phyloP scores from a whole-genome alignment of 1,140 invertebrate genomes.

The Orchestia grillus region DNA sequence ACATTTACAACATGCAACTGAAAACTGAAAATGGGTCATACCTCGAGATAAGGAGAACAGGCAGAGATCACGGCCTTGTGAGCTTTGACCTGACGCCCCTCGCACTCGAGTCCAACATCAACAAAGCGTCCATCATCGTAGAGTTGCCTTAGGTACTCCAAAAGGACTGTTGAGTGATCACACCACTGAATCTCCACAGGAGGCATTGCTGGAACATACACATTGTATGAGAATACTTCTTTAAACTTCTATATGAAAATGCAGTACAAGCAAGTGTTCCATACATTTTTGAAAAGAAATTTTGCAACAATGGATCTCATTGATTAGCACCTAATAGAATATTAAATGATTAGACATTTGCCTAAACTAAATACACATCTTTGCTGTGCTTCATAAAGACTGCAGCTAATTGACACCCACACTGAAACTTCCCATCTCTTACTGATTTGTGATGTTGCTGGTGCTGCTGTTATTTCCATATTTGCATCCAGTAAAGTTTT shows the following conservation, averaged over 20 bases:
- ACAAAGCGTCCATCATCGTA: conserved; percentile 68
- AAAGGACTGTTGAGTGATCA: conserved; percentile 65
- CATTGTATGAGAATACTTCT: background rate
- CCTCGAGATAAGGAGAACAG: conserved; percentile 67
- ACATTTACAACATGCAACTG: background rate
- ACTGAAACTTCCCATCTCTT: too few relatives aligned
- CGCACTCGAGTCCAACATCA: conserved; percentile 67
- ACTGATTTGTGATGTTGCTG: too few relatives aligned
- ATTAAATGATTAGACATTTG: too few relatives aligned
- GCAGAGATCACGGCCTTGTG: conserved; percentile 68
- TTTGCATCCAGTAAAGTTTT: too few relatives aligned
- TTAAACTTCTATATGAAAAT: background rate
- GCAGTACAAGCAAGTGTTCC: too few relatives aligned
- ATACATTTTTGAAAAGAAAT: too few relatives aligned
- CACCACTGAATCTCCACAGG: conserved; percentile 68
- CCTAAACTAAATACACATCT: too few relatives aligned
- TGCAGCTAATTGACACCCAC: too few relatives aligned
- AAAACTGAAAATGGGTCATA: conserved; percentile 46
- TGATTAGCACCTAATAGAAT: too few relatives aligned
- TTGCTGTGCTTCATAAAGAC: too few relatives aligned
- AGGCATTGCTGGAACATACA: conserved; percentile 59
- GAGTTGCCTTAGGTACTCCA: conserved; percentile 66
- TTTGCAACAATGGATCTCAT: too few relatives aligned
- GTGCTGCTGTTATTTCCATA: too few relatives aligned
- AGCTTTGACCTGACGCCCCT: conserved; percentile 66